Conservation (phyloP, 1,140 invertebrate genomes). For the Aphidius ervi region DNA sequence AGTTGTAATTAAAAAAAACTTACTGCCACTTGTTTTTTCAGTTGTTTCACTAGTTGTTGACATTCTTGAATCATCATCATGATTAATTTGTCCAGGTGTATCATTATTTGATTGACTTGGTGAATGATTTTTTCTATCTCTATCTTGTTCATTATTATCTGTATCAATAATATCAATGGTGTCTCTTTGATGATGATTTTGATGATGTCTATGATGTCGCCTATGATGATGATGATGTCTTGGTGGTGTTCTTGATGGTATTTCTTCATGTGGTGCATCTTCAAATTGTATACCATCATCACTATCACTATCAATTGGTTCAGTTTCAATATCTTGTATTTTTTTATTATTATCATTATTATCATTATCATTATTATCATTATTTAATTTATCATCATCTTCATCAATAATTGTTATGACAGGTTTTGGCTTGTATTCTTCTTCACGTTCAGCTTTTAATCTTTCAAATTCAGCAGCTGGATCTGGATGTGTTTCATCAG, state of each 20-base stretch:
- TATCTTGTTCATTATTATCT: conserved; percentile 33
- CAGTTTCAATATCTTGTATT: conserved; percentile 62
- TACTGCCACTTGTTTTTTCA: conserved; percentile 44
- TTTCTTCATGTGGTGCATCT: conserved; percentile 39
- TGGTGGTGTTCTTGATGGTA: conserved; percentile 45
- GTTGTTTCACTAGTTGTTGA: conserved; percentile 49
- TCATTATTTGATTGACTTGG: conserved; percentile 15
- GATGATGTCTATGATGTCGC: conserved; percentile 50
- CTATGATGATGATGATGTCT: conserved; percentile 49
- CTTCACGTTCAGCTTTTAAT: conserved; percentile 72
- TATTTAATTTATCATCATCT: conserved; percentile 42
- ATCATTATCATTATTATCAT: conserved; percentile 46
- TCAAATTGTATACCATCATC: conserved; percentile 49
- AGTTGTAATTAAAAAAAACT: neutral
- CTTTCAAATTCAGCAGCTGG: conserved; percentile 78
- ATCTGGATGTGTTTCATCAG: conserved; percentile 71
- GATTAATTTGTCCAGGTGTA: conserved; percentile 26
- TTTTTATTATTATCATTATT: conserved; percentile 49
- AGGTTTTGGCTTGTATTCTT: conserved; percentile 77
- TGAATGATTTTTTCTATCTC: conserved; percentile 16
- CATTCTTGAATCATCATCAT: conserved; percentile 50
- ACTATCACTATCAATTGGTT: conserved; percentile 64
- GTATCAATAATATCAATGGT: conserved; percentile 40
- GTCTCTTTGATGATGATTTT: conserved; percentile 49
- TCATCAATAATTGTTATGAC: conserved; percentile 60